phyloP scores from a whole-genome alignment of 2,888 invertebrate genomes.

The Agrilus cyanescens region DNA sequence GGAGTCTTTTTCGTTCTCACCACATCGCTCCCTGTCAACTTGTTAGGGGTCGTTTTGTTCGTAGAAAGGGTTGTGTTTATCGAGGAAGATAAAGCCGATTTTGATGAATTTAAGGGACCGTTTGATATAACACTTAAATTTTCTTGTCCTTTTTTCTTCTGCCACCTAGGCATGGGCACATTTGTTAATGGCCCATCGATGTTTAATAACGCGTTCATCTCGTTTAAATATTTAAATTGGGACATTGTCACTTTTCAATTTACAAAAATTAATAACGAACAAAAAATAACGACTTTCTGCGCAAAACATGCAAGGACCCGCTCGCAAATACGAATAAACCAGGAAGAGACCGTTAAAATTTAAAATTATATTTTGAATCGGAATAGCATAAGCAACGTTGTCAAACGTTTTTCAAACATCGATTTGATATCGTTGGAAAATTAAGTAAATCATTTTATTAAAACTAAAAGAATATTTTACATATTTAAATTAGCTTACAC shows the following conservation, averaged over 20 bases:
- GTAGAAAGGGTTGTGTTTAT: constrained; percentile 37
- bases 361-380: no score
- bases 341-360: no score
- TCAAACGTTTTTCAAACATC: no score
- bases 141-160: constrained; percentile 54
- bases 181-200: constrained; percentile 70
- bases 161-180: constrained; percentile 70
- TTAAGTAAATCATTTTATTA: no score
- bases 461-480: no score
- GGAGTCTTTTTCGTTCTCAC: constrained; percentile 47
- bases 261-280: no score
- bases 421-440: no score
- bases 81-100: constrained; percentile 36
- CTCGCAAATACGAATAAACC: no score
- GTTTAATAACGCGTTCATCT: constrained; percentile 62
- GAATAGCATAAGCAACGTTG: no score
- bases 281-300: no score
- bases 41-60: constrained; percentile 38
- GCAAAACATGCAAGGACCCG: no score
- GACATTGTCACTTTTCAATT: constrained; percentile 44
- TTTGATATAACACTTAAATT: constrained; percentile 42
- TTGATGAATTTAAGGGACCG: constrained; percentile 53
- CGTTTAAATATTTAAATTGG: constrained; percentile 70
- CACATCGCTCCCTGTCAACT: constrained; percentile 30
- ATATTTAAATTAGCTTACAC: no score